Conservation (phyloP, 2,888 invertebrate genomes). For the Trissolcus brochymenae region DNA sequence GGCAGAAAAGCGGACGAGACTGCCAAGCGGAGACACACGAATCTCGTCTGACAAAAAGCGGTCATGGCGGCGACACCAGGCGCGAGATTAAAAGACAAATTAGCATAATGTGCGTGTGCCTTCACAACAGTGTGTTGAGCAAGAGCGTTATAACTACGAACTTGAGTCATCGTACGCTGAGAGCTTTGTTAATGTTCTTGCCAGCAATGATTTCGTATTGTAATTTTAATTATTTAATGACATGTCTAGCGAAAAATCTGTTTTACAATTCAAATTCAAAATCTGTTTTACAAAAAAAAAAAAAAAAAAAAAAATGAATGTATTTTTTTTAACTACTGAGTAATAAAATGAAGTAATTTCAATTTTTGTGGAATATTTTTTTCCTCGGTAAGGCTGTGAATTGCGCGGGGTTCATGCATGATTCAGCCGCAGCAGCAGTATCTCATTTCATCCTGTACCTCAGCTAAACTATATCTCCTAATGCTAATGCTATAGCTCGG, state of each 20-base stretch:
- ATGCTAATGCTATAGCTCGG: conserved; percentile 75
- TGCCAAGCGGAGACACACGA: conserved; percentile 55
- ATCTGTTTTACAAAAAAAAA: not conserved
- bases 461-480: conserved; percentile 76
- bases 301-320: not conserved
- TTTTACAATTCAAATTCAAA: not conserved
- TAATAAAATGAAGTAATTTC: not conserved
- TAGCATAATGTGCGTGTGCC: conserved; percentile 71
- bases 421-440: conserved; percentile 76
- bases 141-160: conserved; percentile 41
- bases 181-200: conserved; percentile 34
- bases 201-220: conserved; percentile 2
- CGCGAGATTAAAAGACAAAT: conserved; percentile 74
- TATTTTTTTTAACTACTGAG: not conserved
- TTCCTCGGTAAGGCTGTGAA: conserved; percentile 64
- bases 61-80: conserved; percentile 63
- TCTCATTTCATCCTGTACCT: conserved; percentile 76
- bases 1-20: conserved; percentile 36
- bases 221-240: not conserved
- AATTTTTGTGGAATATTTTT: not conserved
- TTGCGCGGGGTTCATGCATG: conserved; percentile 75
- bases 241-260: too few relatives aligned
- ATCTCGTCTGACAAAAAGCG: conserved; percentile 60
- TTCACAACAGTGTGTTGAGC: conserved; percentile 40
- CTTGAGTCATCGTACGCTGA: conserved; percentile 37